These are phyloP conservation scores for Oreotrochilus melanogaster DNA, from an alignment of 2,113 vertebrate genomes.

Conservation along the genomic window DNA sequence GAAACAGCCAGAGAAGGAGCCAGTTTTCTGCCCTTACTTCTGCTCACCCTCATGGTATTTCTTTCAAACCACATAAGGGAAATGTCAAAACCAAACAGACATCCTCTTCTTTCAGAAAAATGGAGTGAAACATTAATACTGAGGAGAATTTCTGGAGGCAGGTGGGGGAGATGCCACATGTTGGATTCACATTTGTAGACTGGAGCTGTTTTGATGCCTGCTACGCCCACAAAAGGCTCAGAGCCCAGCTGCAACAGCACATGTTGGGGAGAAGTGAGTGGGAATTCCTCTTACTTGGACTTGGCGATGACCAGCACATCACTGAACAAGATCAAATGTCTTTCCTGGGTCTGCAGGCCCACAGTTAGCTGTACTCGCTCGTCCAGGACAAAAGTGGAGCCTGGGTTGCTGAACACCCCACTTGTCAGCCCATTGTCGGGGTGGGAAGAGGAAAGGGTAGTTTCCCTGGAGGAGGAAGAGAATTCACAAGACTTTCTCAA, in stretches of 20 bases:
- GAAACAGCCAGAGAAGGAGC: background rate
- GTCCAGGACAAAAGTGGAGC: slow-evolving; percentile 76
- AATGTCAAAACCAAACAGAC: background rate
- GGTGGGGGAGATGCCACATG: background rate
- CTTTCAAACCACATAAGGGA: background rate
- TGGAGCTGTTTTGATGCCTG: background rate
- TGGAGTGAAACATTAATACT: background rate
- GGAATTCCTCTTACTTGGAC: slow-evolving; percentile 76
- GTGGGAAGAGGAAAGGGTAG: slow-evolving; percentile 20
- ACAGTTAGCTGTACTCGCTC: slow-evolving; percentile 77
- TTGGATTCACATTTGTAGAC: background rate
- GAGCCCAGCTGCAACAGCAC: background rate
- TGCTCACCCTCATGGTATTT: background rate
- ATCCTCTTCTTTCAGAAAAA: background rate
- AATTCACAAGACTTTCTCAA: background rate
- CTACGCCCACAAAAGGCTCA: background rate
- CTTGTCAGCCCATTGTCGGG: slow-evolving; percentile 65
- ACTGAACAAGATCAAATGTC: slow-evolving; percentile 80
- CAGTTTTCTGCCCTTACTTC: background rate
- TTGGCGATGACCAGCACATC: slow-evolving; percentile 81
- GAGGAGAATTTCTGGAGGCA: background rate
- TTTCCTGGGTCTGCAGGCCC: slow-evolving; percentile 80
- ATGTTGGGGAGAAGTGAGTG: background rate
- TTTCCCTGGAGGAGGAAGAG: slow-evolving; percentile 46
- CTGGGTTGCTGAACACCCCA: slow-evolving; percentile 68